phyloP scores from a whole-genome alignment of 2,888 invertebrate species.

The Pseudococcus jackbeardsleyi region DNA sequence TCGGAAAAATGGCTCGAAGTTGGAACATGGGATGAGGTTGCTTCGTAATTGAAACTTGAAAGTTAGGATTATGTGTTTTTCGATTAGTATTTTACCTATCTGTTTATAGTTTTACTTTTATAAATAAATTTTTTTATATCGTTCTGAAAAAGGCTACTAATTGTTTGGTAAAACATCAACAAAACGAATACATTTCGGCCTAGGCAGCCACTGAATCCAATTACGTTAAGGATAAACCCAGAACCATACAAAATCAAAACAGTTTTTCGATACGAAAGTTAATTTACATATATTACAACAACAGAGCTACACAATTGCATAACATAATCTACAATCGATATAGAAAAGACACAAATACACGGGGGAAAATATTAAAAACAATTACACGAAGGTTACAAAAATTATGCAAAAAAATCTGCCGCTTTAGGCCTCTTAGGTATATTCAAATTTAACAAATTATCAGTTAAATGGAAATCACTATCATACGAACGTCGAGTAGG shows the following conservation, averaged over 20 bases:
- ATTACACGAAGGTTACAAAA: not conserved
- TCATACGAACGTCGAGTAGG: conserved; percentile 62
- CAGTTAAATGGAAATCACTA: conserved; percentile 75
- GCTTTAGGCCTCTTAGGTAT: conserved; percentile 82
- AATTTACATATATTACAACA: conserved; percentile 16
- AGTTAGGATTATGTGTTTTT: not conserved
- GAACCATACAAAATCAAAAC: not conserved
- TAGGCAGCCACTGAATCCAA: not conserved
- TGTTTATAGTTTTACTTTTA: not conserved
- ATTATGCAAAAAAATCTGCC: conserved; percentile 81
- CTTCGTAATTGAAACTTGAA: too few relatives aligned
- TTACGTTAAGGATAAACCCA: not conserved
- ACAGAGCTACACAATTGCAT: not conserved
- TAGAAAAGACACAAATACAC: not conserved
- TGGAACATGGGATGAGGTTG: not conserved
- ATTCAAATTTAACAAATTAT: conserved; percentile 86
- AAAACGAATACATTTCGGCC: not conserved
- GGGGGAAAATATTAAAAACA: not conserved
- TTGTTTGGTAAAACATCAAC: not conserved
- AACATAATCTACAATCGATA: not conserved
- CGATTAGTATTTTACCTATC: not conserved
- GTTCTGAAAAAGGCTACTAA: not conserved
- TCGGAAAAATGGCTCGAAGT: not conserved
- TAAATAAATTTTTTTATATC: not conserved
- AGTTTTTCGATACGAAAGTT: not conserved